Evolutionary conservation across 2,888 invertebrate genomes (phyloP), one percentile per base, ranked within the genome.

Genomic region (Bombyx huttoni): DNA sequence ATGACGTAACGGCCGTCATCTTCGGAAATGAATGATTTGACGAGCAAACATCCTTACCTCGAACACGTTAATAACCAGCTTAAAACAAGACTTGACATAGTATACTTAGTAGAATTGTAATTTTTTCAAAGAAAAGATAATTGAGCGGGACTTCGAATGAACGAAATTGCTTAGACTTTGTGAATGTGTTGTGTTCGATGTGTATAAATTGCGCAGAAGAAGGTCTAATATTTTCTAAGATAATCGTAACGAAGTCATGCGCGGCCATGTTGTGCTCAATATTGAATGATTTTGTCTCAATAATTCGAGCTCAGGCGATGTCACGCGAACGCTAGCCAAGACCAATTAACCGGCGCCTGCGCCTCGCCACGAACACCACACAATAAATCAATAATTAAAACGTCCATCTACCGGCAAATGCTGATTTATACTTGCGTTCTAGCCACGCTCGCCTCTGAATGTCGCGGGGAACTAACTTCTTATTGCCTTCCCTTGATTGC

Each of bases 331-430:
- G 65, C 74, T 68, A 68, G 70, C 74, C 75, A 68, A 64, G 67
- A 79, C 88, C 87, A 88, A 88, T 88, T 87, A 87, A 81, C 70
- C 68, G 72, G 73, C 75, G 73, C 75, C 65, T 79, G 78, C 79
- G 79, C 81, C 77, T 72, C 62, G 70, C 70, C 64, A 61, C 64
- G 68, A 68, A 68, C 70, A 62, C 66, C 57, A 66, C 63, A 76
- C 83, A 79, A 84, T 86, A 88, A 88, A 87, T 87, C 88, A 87
- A 84, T 87, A 87, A 87, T 85, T 85, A 83, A 82, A 83, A 73
- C 80, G 83, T 85, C 85, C 81, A 84, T 85, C 83, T 78, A 81
- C 74, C 64, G 67, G 78, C 83, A 83, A 86, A 87, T 83, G 73
- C 85, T 87, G 85, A 87, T 87, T 87, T 86, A 87, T 87, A 76